Evolutionary conservation across 2,113 vertebrate genomes (phyloP), one percentile per base, ranked within the genome.

Genomic region (Galeopterus variegatus): DNA sequence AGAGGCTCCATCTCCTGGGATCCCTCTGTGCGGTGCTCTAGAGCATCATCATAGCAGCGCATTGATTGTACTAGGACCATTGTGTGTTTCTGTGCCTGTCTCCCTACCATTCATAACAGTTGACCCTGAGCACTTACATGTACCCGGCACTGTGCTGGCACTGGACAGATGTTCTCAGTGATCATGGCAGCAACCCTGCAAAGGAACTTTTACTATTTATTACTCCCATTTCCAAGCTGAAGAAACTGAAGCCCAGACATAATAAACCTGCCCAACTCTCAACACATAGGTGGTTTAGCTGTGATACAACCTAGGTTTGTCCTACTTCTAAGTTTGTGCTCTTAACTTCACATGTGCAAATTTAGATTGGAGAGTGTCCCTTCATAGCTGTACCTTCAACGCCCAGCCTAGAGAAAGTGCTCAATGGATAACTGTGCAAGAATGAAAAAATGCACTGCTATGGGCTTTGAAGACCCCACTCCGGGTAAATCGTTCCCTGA

Each of bases 51-150:
- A 7, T 0, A 50, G 36, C 21, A 1, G 4, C 2, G 13, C 3
- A 9, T 2, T 11, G 69, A 67, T 21, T 19, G 13, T 36, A 6
- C 19, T 17, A 3, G 6, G 9, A 21, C 41, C 41, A 41, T 9
- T 17, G 41, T 28, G 36, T 60, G n/a, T 11, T 11, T 13, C 0
- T 12, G 28, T 28, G 52, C 54, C 76, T 18, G 13, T 69, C 76
- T 88, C 48, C 41, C 56, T 23, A 5, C 31, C 2, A 2, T 5
- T 54, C 80, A 21, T 0, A 0, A 18, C 0, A n/a, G 58, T 15
- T 18, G 33, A 33, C 33, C 12, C 0, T 0, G 45, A 17, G n/a
- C 4, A 5, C 56, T 11, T 69, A 23, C 21, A 0, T 0, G 21
- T 12, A 52, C 33, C 54, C 5, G 62, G 31, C 14, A 6, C 28